Conservation (phyloP, 2,797 vertebrate genomes). For the Sebastes flavidus region DNA sequence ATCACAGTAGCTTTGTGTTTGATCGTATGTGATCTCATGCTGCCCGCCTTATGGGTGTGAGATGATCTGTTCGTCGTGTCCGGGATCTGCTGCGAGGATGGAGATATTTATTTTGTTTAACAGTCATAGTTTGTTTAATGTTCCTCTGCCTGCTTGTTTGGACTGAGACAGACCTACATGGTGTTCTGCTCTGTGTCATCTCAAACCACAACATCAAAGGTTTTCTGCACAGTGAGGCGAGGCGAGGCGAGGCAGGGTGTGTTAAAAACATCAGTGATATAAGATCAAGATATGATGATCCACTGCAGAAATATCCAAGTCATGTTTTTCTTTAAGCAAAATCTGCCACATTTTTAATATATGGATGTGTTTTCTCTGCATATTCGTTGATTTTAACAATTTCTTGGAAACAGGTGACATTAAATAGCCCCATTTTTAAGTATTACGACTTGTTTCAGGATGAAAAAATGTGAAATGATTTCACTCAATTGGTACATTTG, state of each 20-base stretch:
- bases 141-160: slow-evolving; percentile 67
- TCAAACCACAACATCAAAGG: slow-evolving; percentile 58
- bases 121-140: slow-evolving; percentile 65
- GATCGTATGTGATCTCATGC: slow-evolving; percentile 18
- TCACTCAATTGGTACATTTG: not conserved
- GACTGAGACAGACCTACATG: slow-evolving; percentile 43
- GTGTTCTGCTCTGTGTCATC: slow-evolving; percentile 40
- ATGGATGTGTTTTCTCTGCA: not conserved
- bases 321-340: not conserved
- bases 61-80: slow-evolving; percentile 21
- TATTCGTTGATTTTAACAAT: not conserved
- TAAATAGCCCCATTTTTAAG: not conserved
- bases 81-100: slow-evolving; percentile 21
- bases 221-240: not conserved
- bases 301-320: slow-evolving; percentile 13
- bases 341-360: not conserved
- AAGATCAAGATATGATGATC: not conserved
- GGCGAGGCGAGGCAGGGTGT: not conserved
- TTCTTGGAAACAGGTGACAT: not conserved
- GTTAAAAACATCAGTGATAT: slow-evolving; percentile 10
- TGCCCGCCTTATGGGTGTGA: not conserved
- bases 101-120: slow-evolving; percentile 65
- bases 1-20: slow-evolving; percentile 20
- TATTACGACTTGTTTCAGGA: not conserved
- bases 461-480: not conserved